Conservation (phyloP, 2,888 invertebrate genomes). For the Brenthis hecate region DNA sequence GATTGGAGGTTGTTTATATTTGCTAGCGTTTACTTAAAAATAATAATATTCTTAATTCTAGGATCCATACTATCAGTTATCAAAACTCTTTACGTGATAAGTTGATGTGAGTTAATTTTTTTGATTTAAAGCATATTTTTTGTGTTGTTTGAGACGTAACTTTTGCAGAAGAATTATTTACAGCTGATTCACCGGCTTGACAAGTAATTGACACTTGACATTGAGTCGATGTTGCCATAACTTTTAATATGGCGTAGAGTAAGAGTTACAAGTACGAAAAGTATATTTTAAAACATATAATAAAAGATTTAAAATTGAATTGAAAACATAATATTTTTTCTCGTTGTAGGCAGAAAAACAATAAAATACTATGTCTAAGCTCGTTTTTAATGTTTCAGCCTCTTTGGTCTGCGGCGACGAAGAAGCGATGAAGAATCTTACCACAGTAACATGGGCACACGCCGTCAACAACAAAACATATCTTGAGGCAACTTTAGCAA, state of each 20-base stretch:
- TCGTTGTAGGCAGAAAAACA: neutral
- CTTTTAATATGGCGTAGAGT: neutral
- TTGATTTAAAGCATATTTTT: too few relatives aligned
- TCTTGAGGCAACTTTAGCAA: conserved; percentile 83
- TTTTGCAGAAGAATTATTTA: neutral
- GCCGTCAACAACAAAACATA: conserved; percentile 88
- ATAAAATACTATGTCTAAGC: neutral
- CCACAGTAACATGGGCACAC: conserved; percentile 91
- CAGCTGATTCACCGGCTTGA: conserved; percentile 18
- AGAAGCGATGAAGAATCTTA: conserved; percentile 84
- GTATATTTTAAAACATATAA: neutral
- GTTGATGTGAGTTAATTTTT: too few relatives aligned
- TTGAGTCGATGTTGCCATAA: conserved; percentile 6
- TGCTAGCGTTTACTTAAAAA: too few relatives aligned
- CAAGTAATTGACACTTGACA: conserved; percentile 5
- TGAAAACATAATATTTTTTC: neutral
- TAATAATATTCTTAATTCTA: too few relatives aligned
- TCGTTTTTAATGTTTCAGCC: conserved; percentile 52
- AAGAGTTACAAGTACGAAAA: neutral
- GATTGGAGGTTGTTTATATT: too few relatives aligned
- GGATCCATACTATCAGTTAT: too few relatives aligned
- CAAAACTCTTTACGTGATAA: too few relatives aligned
- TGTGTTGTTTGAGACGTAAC: neutral
- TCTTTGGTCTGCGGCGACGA: conserved; percentile 61
- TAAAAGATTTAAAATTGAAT: neutral